Evolutionary conservation across 1,140 invertebrate species (phyloP), one percentile per base, ranked within the genome.

Genomic region (Papilio polyxenes): DNA sequence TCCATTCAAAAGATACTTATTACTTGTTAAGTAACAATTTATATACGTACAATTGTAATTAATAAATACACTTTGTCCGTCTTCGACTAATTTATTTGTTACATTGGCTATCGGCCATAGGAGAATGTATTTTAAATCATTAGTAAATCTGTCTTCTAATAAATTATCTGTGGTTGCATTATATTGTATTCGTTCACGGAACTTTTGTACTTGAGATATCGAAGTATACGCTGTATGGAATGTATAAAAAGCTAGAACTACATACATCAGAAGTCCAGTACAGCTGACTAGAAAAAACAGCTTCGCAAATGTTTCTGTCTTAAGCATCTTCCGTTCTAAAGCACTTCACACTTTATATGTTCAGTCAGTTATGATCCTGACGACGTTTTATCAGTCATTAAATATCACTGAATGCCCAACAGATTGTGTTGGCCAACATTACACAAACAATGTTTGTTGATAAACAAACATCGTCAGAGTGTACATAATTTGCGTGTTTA

Each of bases 271-370:
- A 49, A 94, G 81, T 23, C 92, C 92, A 15, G 84, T 84, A 49
- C 87, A 89, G 77, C 88, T 91, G 48, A 94, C 78, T n/a, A 92
- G 65, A 75, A 94, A 90, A 82, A 94, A 94, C 84, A 93, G 83
- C 86, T 92, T 93, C n/a, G 89, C 87, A 78, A 90, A 88, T 11
- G 85, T 87, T 77, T 89, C 87, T 3, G 88, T 90, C 84, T 83
- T 89, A 5, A 88, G 85, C 75, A 87, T 74, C 85, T 90, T 90
- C 82, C 82, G 86, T 77, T 74, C 20, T 62, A 75, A 83, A 74
- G 74, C 56, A 76, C 44, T 84, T 49, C 59, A 69, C 75, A 23
- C 62, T 78, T 74, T 79, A 56, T 81, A 20, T 8, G 13, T 80
- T 65, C 49, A 23, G 31, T 31, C 23, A 20, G 49, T 51, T 37